Percentiles rank a stretch among this genome's conserved stretches.
Evolutionary conservation across 2,888 invertebrate species (phyloP).

Genomic region (Steromphala cineraria): DNA sequence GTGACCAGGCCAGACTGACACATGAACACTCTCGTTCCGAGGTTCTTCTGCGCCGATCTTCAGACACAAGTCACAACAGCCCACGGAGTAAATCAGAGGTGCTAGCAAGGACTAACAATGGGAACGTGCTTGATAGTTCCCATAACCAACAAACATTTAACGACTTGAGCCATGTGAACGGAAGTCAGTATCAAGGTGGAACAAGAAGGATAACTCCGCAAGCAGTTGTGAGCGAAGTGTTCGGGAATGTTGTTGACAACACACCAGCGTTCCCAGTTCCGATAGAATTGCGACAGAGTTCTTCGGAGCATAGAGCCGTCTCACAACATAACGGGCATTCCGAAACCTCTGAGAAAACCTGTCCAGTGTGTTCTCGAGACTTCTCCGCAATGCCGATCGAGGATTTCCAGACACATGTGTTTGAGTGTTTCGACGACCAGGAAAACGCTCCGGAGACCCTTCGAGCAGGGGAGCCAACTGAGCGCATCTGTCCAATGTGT

Average conservation of each 20-base stretch:
- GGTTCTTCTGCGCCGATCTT: not conserved
- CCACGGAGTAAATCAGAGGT: not conserved
- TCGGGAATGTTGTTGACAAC: not conserved
- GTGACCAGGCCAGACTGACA: not conserved
- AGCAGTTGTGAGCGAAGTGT: not conserved
- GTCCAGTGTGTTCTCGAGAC: slow-evolving; percentile 61
- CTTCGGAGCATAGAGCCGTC: too few relatives aligned
- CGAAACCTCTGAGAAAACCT: slow-evolving; percentile 45
- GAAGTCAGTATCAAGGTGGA: not conserved
- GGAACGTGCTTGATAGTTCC: not conserved
- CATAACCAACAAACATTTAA: not conserved
- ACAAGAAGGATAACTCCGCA: not conserved
- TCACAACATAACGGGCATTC: not conserved
- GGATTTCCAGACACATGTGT: slow-evolving; percentile 67
- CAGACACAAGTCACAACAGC: not conserved
- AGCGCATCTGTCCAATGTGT: slow-evolving; percentile 66
- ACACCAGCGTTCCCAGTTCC: not conserved
- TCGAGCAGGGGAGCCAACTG: slow-evolving; percentile 26
- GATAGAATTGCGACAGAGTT: not conserved
- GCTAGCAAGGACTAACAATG: not conserved
- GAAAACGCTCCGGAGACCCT: slow-evolving; percentile 37
- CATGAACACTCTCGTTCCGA: not conserved
- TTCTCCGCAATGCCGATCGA: slow-evolving; percentile 58
- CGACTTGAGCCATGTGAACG: not conserved
- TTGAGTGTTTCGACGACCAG: slow-evolving; percentile 61